Conservation (phyloP, 1,140 invertebrate species). For the Drosophila mojavensis region DNA sequence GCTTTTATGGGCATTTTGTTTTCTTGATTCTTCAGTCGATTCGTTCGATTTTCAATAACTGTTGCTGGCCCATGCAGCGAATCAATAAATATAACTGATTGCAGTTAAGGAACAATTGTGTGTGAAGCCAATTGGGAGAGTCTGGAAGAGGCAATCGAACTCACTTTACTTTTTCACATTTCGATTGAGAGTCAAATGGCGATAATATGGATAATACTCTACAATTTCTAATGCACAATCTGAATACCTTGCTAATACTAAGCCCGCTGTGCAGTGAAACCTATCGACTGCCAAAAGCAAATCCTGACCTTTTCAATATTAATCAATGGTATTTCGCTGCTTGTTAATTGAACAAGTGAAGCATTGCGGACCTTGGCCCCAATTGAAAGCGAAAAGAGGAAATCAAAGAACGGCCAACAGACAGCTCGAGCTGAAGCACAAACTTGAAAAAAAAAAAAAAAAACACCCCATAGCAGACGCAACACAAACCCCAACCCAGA, state of each 20-base stretch:
- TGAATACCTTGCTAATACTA: too few relatives aligned
- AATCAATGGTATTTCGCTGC: slow-evolving; percentile 9
- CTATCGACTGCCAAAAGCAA: background rate
- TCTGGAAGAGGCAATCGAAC: too few relatives aligned
- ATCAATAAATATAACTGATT: slow-evolving; percentile 47
- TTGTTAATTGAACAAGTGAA: slow-evolving; percentile 63
- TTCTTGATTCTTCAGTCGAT: too few relatives aligned
- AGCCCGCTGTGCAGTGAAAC: background rate
- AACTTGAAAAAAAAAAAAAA: background rate
- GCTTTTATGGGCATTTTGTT: slow-evolving; percentile 19
- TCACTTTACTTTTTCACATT: background rate
- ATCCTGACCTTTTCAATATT: slow-evolving; percentile 15
- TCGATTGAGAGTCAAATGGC: background rate
- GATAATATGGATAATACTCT: too few relatives aligned
- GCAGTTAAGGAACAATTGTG: slow-evolving; percentile 27
- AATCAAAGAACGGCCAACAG: slow-evolving; percentile 8
- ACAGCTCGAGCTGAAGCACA: background rate
- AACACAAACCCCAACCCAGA: slow-evolving; percentile 26
- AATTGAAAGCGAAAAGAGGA: slow-evolving; percentile 40
- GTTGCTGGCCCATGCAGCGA: slow-evolving; percentile 31
- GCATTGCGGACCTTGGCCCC: slow-evolving; percentile 58
- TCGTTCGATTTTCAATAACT: slow-evolving; percentile 41
- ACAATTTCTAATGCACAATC: too few relatives aligned
- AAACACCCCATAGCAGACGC: slow-evolving; percentile 35
- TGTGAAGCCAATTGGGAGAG: background rate